These are phyloP conservation scores for Capromys pilorides DNA, from an alignment of 2,797 vertebrate species.

Conservation along the genomic window DNA sequence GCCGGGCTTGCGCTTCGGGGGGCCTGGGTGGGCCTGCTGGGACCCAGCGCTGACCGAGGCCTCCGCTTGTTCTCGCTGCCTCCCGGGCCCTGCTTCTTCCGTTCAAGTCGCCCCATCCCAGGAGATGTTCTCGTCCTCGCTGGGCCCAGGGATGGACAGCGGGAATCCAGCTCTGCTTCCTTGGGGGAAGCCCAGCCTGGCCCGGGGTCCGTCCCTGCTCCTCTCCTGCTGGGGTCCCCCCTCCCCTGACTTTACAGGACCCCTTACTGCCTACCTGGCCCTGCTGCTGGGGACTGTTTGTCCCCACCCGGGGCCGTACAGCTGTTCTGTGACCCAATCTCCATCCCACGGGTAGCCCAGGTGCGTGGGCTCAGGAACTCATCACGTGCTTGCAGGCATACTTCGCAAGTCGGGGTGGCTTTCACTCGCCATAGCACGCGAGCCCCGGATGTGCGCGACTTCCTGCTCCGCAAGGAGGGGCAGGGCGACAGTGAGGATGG, in stretches of 20 bases:
- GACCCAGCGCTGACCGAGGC: no score
- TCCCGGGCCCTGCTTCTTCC: background rate
- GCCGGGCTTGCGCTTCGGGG: background rate
- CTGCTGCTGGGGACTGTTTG: no score
- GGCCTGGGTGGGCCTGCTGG: background rate
- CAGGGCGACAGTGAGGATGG: background rate
- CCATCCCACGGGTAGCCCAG: fast-evolving
- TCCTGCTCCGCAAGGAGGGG: background rate
- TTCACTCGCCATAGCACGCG: fast-evolving
- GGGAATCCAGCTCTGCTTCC: background rate
- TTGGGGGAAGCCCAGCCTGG: background rate
- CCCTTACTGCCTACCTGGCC: background rate
- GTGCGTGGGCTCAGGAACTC: fast-evolving
- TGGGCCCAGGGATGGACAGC: background rate
- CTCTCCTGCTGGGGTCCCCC: background rate
- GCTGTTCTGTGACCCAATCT: background rate
- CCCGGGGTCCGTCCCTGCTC: background rate
- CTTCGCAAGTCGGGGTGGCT: background rate
- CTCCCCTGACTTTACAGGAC: background rate
- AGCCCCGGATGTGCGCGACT: background rate
- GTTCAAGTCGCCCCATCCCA: fast-evolving
- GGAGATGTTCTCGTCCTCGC: background rate
- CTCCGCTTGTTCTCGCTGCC: background rate
- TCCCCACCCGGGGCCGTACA: background rate
- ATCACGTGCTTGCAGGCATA: background rate